These are phyloP conservation scores for Anastatus disparis DNA, from an alignment of 1,140 invertebrate species.

Conservation along the genomic window DNA sequence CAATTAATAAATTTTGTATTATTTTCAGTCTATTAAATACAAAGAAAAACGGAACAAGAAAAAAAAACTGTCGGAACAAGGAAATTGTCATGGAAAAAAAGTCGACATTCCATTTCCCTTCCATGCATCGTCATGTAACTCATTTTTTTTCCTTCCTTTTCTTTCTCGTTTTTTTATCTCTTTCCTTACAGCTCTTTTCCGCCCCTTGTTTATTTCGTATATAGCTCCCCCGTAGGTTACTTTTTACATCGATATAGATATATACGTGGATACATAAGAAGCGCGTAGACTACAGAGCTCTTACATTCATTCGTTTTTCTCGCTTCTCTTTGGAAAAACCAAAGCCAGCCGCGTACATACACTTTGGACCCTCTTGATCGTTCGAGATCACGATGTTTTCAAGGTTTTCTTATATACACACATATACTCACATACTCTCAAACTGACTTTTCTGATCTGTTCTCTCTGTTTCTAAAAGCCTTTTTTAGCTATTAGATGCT, in stretches of 20 bases:
- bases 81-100: constrained; percentile 37
- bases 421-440: no score
- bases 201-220: background rate
- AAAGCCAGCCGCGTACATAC: no score
- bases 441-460: background rate
- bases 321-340: constrained; percentile 11
- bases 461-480: no score
- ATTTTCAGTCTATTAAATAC: no score
- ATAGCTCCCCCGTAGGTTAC: background rate
- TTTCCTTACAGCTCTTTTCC: background rate
- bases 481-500: no score
- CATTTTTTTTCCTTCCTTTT: background rate
- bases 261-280: no score
- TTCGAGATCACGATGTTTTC: background rate
- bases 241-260: background rate
- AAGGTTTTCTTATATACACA: no score
- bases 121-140: background rate
- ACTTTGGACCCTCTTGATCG: background rate
- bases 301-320: constrained; percentile 11
- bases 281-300: no score
- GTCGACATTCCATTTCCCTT: constrained; percentile 9
- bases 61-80: no score
- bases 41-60: no score
- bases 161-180: background rate
- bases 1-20: no score